Conservation (phyloP, 2,888 invertebrate genomes). For the Zeuzera pyrina region DNA sequence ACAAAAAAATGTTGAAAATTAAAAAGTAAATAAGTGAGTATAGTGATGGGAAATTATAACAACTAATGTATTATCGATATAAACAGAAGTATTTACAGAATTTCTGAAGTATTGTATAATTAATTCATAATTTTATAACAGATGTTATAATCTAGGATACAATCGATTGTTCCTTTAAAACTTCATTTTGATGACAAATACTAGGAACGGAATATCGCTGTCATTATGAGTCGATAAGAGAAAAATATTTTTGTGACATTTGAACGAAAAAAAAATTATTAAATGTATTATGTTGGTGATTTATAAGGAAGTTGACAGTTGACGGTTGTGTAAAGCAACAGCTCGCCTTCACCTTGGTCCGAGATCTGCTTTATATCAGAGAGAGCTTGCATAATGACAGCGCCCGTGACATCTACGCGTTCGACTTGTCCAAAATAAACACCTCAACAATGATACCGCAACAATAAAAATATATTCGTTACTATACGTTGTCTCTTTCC, state of each 20-base stretch:
- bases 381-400: constrained; percentile 43
- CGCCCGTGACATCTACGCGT: constrained; percentile 49
- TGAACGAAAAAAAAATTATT: constrained; percentile 9
- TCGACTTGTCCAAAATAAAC: constrained; percentile 54
- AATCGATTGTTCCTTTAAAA: too few relatives aligned
- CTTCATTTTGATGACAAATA: too few relatives aligned
- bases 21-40: too few relatives aligned
- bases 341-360: constrained; percentile 64
- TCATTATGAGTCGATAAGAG: too few relatives aligned
- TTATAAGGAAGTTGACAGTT: constrained; percentile 49
- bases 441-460: constrained; percentile 47
- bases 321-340: constrained; percentile 29
- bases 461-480: constrained; percentile 44
- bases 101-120: too few relatives aligned
- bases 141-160: too few relatives aligned
- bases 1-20: too few relatives aligned
- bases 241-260: constrained; percentile 17
- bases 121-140: too few relatives aligned
- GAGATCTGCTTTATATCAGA: constrained; percentile 50
- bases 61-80: too few relatives aligned
- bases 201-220: too few relatives aligned
- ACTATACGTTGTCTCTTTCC: constrained; percentile 24
- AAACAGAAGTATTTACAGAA: too few relatives aligned
- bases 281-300: constrained; percentile 24
- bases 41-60: too few relatives aligned